Percentiles rank a stretch among this genome's conserved stretches.
These are phyloP conservation scores for Nebria brevicollis DNA, from an alignment of 2,888 invertebrate genomes.

Conservation along the genomic window DNA sequence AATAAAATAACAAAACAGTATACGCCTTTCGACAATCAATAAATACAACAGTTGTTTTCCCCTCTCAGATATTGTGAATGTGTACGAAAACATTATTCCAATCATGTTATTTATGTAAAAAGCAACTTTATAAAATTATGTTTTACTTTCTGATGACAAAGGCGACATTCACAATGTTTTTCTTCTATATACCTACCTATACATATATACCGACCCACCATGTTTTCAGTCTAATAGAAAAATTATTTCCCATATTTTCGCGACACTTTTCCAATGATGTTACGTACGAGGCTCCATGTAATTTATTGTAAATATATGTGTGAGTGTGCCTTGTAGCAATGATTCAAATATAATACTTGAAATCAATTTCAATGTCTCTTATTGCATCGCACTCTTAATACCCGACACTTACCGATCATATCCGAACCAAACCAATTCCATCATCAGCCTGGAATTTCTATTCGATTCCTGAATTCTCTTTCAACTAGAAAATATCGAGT, in stretches of 20 bases:
- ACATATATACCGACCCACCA: neutral
- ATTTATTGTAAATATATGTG: slow-evolving; percentile 65
- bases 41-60: slow-evolving; percentile 26
- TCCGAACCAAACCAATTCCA: neutral
- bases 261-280: slow-evolving; percentile 38
- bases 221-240: neutral
- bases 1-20: slow-evolving; percentile 32
- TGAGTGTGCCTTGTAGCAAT: slow-evolving; percentile 78
- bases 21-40: slow-evolving; percentile 47
- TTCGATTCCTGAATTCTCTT: slow-evolving; percentile 9
- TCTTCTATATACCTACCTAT: slow-evolving; percentile 13
- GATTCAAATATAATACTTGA: slow-evolving; percentile 65
- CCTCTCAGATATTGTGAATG: neutral
- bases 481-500: slow-evolving; percentile 53
- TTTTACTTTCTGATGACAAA: slow-evolving; percentile 7
- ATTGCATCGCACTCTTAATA: neutral
- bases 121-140: slow-evolving; percentile 4
- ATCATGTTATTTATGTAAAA: slow-evolving; percentile 24
- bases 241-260: slow-evolving; percentile 39
- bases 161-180: slow-evolving; percentile 32
- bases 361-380: slow-evolving; percentile 2
- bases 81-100: slow-evolving; percentile 17
- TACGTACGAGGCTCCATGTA: slow-evolving; percentile 40
- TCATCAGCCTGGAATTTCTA: neutral
- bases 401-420: neutral